phyloP scores from a whole-genome alignment of 2,113 vertebrate genomes.

The Turdus rufiventris region DNA sequence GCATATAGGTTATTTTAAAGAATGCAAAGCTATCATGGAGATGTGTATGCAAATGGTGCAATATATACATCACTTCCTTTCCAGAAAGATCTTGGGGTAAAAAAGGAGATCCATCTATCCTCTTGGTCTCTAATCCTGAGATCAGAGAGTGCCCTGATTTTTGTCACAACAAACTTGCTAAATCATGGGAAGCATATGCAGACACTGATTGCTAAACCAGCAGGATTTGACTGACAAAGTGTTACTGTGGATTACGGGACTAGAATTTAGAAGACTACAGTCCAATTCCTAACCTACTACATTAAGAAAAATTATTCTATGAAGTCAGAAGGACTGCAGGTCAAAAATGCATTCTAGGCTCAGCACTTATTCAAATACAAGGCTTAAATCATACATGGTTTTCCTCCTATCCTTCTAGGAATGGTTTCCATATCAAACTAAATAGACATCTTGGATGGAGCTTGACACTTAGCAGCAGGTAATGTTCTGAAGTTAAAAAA shows the following conservation, averaged over 20 bases:
- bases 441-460: background rate
- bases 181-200: background rate
- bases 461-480: background rate
- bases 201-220: background rate
- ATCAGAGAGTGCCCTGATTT: background rate
- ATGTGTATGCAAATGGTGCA: background rate
- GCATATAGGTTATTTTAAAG: background rate
- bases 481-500: background rate
- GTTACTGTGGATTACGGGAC: background rate
- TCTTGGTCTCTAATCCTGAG: background rate
- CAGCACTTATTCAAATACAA: background rate
- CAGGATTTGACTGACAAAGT: background rate
- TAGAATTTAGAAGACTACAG: background rate
- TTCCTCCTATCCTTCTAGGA: background rate
- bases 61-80: background rate
- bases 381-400: background rate
- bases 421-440: background rate
- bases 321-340: background rate
- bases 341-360: background rate
- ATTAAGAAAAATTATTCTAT: background rate
- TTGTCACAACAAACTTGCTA: background rate
- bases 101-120: background rate
- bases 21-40: background rate
- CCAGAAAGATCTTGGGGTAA: background rate
- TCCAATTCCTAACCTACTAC: background rate